These are phyloP conservation scores for Gryllus longicercus DNA, from an alignment of 2,888 invertebrate species.

Conservation along the genomic window DNA sequence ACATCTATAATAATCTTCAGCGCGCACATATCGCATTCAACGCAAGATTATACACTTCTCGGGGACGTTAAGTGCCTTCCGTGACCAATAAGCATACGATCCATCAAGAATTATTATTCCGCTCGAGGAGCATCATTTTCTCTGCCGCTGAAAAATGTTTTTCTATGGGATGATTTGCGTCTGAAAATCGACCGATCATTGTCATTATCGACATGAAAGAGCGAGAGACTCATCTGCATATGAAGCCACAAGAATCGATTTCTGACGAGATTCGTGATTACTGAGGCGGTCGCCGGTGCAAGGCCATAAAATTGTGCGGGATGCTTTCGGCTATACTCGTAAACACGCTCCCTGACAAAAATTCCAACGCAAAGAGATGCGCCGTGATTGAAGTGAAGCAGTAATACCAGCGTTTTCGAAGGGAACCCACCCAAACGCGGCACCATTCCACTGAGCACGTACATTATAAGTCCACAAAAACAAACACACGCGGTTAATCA, in stretches of 20 bases:
- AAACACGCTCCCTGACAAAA: background rate
- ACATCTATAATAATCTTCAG: conserved; percentile 25
- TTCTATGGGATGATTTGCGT: conserved; percentile 21
- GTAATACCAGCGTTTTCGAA: background rate
- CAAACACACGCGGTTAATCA: conserved; percentile 1
- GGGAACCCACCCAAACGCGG: background rate
- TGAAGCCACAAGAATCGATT: conserved; percentile 25
- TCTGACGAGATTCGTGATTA: conserved; percentile 18
- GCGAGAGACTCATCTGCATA: conserved; percentile 31
- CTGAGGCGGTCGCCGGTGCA: background rate
- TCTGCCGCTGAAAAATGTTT: conserved; percentile 18
- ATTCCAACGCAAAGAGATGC: background rate
- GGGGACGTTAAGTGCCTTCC: conserved; percentile 23
- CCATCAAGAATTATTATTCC: conserved; percentile 28
- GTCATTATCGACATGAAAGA: conserved; percentile 30
- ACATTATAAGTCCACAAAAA: background rate
- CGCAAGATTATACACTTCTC: conserved; percentile 19
- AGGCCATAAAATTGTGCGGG: background rate
- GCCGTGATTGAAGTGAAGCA: background rate
- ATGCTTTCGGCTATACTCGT: background rate
- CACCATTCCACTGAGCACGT: background rate
- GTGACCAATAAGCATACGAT: conserved; percentile 29
- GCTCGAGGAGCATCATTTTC: conserved; percentile 20
- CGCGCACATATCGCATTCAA: conserved; percentile 22
- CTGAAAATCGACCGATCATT: conserved; percentile 26